phyloP scores from a whole-genome alignment of 2,888 invertebrate species.

The Eurytoma adleriae region DNA sequence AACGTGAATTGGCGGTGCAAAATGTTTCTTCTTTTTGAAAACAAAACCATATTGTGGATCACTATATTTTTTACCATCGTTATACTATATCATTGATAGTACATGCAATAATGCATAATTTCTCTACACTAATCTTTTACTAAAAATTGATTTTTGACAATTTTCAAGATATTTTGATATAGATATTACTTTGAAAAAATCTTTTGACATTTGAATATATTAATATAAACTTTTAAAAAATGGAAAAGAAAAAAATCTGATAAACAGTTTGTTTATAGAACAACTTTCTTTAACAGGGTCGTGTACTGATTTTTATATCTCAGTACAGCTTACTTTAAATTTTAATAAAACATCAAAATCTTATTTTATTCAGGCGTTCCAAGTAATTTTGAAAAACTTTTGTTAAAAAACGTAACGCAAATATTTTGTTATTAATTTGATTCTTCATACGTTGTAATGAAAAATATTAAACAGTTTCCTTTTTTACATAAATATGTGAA shows the following conservation, averaged over 20 bases:
- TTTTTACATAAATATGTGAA: slow-evolving; percentile 46
- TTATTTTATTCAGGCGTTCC: slow-evolving; percentile 12
- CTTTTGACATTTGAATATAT: slow-evolving; percentile 29
- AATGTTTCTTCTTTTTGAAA: slow-evolving; percentile 31
- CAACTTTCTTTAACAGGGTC: slow-evolving; percentile 19
- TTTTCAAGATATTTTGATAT: slow-evolving; percentile 45
- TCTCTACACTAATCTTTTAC: slow-evolving; percentile 33
- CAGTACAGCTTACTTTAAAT: slow-evolving; percentile 8
- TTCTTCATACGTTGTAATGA: slow-evolving; percentile 54
- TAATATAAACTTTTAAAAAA: slow-evolving; percentile 21
- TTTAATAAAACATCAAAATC: background rate
- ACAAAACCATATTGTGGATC: slow-evolving; percentile 12
- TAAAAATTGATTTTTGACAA: slow-evolving; percentile 34
- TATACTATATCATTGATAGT: slow-evolving; percentile 30
- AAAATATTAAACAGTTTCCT: slow-evolving; percentile 40
- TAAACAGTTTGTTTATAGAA: slow-evolving; percentile 20
- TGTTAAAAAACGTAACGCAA: slow-evolving; percentile 29
- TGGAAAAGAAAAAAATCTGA: slow-evolving; percentile 24
- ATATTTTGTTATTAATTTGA: slow-evolving; percentile 50
- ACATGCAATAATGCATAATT: slow-evolving; percentile 36
- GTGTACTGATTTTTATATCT: slow-evolving; percentile 31
- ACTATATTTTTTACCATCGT: slow-evolving; percentile 34
- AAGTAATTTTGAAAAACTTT: slow-evolving; percentile 30
- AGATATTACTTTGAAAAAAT: slow-evolving; percentile 45
- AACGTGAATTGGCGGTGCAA: slow-evolving; percentile 30